A percentile compares a stretch with the other conserved stretches of the same genome.
phyloP scores from a whole-genome alignment of 2,113 vertebrate genomes.

The Propithecus coquereli region DNA sequence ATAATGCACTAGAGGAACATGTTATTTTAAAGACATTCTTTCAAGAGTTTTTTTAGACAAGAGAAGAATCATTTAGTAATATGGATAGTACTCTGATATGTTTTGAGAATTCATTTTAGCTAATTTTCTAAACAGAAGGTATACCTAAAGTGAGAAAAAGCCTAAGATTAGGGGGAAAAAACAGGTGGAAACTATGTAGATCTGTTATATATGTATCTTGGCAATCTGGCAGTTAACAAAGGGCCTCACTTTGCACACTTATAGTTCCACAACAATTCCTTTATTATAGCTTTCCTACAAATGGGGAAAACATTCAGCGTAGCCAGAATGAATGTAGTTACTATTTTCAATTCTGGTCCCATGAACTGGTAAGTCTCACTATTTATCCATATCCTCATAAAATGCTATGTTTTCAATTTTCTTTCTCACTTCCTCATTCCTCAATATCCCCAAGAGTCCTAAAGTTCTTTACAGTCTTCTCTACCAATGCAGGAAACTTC shows the following conservation, averaged over 20 bases:
- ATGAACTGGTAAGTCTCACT: neutral
- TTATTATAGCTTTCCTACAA: neutral
- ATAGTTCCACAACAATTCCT: neutral
- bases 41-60: neutral
- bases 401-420: neutral
- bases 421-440: neutral
- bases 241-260: neutral
- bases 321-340: neutral
- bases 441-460: neutral
- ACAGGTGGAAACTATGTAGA: neutral
- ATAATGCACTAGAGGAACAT: neutral
- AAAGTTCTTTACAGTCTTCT: neutral
- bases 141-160: neutral
- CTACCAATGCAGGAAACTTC: neutral
- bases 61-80: conserved; percentile 25
- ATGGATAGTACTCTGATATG: neutral
- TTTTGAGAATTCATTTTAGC: conserved; percentile 30
- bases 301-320: neutral
- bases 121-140: conserved; percentile 18
- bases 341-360: neutral
- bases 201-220: neutral
- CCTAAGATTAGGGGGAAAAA: neutral
- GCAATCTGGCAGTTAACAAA: neutral
- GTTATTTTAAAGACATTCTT: conserved; percentile 16
- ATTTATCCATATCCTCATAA: neutral